phyloP scores from a whole-genome alignment of 2,113 vertebrate species.

The Rafetus swinhoei region DNA sequence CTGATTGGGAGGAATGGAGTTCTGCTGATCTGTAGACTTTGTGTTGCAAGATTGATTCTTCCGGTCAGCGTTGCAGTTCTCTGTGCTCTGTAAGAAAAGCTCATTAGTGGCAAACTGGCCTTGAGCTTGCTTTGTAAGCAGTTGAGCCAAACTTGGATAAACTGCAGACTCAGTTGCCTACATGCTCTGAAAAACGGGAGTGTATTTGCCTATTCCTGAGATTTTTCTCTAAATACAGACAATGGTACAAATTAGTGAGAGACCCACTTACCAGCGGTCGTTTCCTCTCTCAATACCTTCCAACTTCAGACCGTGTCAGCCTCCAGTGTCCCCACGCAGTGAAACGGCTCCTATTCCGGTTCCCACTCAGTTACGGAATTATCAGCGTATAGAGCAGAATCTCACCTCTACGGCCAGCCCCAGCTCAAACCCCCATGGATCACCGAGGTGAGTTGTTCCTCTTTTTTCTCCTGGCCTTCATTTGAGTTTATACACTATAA shows the following conservation, averaged over 20 bases:
- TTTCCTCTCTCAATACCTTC: slow-evolving; percentile 40
- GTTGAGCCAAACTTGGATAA: not conserved
- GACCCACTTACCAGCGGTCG: slow-evolving; percentile 8
- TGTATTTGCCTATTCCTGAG: not conserved
- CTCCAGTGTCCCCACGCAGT: slow-evolving; percentile 86
- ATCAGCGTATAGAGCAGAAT: slow-evolving; percentile 97
- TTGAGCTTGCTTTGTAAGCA: not conserved
- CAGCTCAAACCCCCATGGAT: slow-evolving; percentile 84
- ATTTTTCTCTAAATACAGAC: not conserved
- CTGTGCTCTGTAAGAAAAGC: not conserved
- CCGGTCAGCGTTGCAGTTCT: not conserved
- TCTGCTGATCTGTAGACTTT: slow-evolving; percentile 1
- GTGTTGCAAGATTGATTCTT: not conserved
- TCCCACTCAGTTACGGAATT: slow-evolving; percentile 95
- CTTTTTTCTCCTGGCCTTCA: not conserved
- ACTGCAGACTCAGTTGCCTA: not conserved
- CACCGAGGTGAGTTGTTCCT: slow-evolving; percentile 86
- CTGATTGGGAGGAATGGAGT: slow-evolving; percentile 39
- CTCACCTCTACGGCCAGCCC: slow-evolving; percentile 88
- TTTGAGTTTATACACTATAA: not conserved
- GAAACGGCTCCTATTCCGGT: slow-evolving; percentile 95
- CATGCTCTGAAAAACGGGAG: not conserved
- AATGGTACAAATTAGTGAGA: slow-evolving; percentile 26
- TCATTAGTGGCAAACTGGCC: not conserved
- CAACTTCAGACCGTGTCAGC: slow-evolving; percentile 84